phyloP scores from a whole-genome alignment of 2,888 invertebrate species.

The Itoplectis maculator region DNA sequence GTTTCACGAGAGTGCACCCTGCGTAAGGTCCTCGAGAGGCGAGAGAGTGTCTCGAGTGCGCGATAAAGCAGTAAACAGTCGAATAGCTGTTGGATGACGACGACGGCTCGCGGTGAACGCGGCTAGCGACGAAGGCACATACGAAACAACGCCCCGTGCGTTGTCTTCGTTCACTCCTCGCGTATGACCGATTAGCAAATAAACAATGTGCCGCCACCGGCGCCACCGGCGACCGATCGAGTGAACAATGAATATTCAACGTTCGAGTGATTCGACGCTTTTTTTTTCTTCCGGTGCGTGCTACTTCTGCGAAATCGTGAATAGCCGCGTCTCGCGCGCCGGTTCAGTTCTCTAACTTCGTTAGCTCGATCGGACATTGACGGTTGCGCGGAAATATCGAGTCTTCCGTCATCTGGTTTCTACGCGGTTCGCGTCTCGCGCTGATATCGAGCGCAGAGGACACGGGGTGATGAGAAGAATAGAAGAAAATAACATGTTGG shows the following conservation, averaged over 20 bases:
- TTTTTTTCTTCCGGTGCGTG: slow-evolving; percentile 63
- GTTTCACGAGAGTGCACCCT: slow-evolving; percentile 9
- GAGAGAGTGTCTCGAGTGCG: slow-evolving; percentile 1
- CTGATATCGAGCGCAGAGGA: no score
- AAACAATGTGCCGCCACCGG: slow-evolving; percentile 66
- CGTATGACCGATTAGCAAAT: slow-evolving; percentile 65
- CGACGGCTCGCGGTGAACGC: slow-evolving; percentile 14
- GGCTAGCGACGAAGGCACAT: no score
- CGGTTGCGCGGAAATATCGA: neutral
- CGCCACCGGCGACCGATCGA: slow-evolving; percentile 49
- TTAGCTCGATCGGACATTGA: neutral
- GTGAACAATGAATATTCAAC: slow-evolving; percentile 74
- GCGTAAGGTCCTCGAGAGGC: neutral
- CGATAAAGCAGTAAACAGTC: slow-evolving; percentile 14
- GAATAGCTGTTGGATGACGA: slow-evolving; percentile 1
- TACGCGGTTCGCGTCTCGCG: neutral
- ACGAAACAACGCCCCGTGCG: slow-evolving; percentile 24
- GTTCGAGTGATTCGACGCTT: slow-evolving; percentile 72
- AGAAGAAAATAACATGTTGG: neutral
- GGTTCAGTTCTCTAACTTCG: slow-evolving; percentile 32
- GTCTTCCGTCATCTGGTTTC: neutral
- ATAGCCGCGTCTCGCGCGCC: neutral
- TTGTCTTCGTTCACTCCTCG: no score
- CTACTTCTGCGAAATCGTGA: slow-evolving; percentile 43
- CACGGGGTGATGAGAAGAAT: neutral